Base-by-base conservation (phyloP, 2,797 vertebrate species). In the Chiroxiphia lanceolata region DNA sequence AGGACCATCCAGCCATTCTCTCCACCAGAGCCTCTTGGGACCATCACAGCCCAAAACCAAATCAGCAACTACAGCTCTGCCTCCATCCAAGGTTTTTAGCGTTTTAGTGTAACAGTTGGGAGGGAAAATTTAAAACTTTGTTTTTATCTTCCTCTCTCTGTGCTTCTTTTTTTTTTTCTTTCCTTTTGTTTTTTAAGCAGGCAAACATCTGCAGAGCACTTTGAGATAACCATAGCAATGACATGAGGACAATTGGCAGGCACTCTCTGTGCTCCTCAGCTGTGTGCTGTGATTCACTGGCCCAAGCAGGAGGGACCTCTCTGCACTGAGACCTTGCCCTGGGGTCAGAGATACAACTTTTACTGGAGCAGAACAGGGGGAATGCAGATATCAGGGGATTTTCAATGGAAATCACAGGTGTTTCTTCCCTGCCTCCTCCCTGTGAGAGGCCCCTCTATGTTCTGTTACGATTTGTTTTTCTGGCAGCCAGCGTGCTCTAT, bases 341-440 rank as follows among this genome's bases (percentile, higher is more conserved):
- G 44, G 80, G 97, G 97, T 97, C 94, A 95, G 88, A 96, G 96
- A 96, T 88, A 93, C 91, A 96, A 85, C 93, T 97, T 96, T 94
- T 90, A 84, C 79, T 92, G 87, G 83, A 94, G 92, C 95, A 79
- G 82, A 94, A 94, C 25, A 12, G 50, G 59, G 92, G 95, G 97
- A 97, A 97, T 95, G 96, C 67, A 87, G 96, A 90, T 96, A 87
- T 90, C 77, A 71, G 96, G 96, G 97, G 96, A 97, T 95, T 95
- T 89, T 87, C 95, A 97, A 97, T 96, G 98, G 98, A 98, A 98
- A 98, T 98, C 98, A 94, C 98, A 99, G 98, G 98, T 99, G 98
- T 97, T 97, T 97, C 96, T 92, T 96, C 95, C 95, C 94, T 97
- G 98, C 96, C 97, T 96, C 96, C 89, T 85, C 94, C 97, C 97